Evolutionary conservation across 2,888 invertebrate genomes (phyloP).

Genomic region (Halocaridina rubra): DNA sequence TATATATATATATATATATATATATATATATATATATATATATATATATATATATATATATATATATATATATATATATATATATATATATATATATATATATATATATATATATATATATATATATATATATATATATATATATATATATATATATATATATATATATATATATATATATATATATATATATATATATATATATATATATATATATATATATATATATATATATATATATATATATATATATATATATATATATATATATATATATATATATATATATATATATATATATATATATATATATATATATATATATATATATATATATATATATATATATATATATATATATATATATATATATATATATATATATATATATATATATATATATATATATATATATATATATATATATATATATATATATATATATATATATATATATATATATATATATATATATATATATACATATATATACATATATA

Average conservation of each 20-base stretch:
- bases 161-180: neutral
- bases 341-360: neutral
- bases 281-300: neutral
- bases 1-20: neutral
- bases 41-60: neutral
- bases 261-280: neutral
- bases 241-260: neutral
- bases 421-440: neutral
- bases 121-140: neutral
- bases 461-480: neutral
- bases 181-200: neutral
- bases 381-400: neutral
- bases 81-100: neutral
- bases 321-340: neutral
- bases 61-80: neutral
- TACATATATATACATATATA: neutral
- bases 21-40: neutral
- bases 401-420: neutral
- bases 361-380: neutral
- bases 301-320: neutral
- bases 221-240: neutral
- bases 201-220: neutral
- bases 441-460: neutral
- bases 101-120: neutral
- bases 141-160: neutral